phyloP scores from a whole-genome alignment of 2,888 invertebrate species.

The Epistrophella euchroma region DNA sequence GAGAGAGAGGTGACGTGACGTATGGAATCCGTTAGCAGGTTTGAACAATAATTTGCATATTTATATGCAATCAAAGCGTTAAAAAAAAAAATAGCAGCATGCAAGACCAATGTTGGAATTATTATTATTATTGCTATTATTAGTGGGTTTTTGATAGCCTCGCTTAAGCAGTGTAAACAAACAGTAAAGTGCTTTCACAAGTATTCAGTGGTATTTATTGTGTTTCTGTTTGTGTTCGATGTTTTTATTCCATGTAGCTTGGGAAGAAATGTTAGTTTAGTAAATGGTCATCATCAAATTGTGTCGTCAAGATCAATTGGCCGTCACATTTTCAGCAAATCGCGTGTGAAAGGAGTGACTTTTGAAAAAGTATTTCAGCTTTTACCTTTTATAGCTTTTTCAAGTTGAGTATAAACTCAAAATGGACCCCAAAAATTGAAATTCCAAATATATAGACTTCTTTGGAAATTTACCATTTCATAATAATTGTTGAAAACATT shows the following conservation, averaged over 20 bases:
- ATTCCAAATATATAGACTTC: too few species aligned
- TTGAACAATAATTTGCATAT: slow-evolving; percentile 21
- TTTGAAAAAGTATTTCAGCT: too few species aligned
- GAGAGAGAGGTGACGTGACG: not conserved
- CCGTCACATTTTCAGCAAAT: too few species aligned
- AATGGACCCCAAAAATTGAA: too few species aligned
- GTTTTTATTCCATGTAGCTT: not conserved
- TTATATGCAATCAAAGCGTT: slow-evolving; percentile 28
- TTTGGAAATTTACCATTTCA: too few species aligned
- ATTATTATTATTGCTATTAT: slow-evolving; percentile 15
- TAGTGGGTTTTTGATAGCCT: not conserved
- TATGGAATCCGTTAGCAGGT: slow-evolving; percentile 31
- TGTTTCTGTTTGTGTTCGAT: not conserved
- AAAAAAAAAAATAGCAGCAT: too few species aligned
- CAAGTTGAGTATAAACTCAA: too few species aligned
- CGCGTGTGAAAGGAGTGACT: too few species aligned
- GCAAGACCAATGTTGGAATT: slow-evolving; percentile 2
- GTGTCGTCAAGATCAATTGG: not conserved
- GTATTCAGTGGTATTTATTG: not conserved
- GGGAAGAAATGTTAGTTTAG: not conserved
- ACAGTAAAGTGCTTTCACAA: not conserved
- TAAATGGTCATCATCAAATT: not conserved
- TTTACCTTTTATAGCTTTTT: too few species aligned
- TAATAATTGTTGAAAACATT: too few species aligned
- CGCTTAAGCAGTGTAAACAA: not conserved